Evolutionary conservation across 2,888 invertebrate genomes (phyloP), one percentile per base, ranked within the genome.

Genomic region (Callyntrura sp.): DNA sequence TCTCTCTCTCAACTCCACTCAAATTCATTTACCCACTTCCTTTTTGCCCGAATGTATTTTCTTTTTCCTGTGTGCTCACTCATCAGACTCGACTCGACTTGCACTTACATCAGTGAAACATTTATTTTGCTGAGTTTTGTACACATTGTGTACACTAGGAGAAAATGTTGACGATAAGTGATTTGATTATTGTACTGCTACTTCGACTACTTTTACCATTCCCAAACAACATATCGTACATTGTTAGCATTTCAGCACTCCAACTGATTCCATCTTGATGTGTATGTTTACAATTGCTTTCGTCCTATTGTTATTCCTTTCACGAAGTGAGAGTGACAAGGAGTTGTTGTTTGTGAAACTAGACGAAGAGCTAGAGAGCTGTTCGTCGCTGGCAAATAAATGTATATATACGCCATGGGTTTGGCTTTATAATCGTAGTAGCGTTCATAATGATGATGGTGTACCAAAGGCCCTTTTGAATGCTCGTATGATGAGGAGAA

Each of bases 221-320:
- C 70, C 17, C 4, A 35, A 11, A 70, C 35, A 70, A 20, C 43
- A 68, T n/a, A n/a, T 45, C n/a, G 17, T 70, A 70, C 70, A 70
- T 70, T 70, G 70, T 70, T 70, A 70, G 70, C 70, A 70, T 43
- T 70, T 70, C 65, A 65, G 25, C 65, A 65, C 65, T 65, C 28
- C 65, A 70, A 76, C 76, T 76, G 76, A 83, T 68, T 83, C 43
- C 55, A 83, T 83, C 83, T 83, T 48, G 73, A 79, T 55, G 79
- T 79, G 85, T 35, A 65, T 86, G 65, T 86, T 86, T 86, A 86
- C 86, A 86, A 79, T 86, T 78, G 55, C 62, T 62, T 68, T 68
- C 70, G n/a, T 70, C 9, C 48, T 68, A 86, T 79, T 86, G 86
- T 86, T 79, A 79, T 86, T 79, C 86, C 55, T 68, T 79, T 25